Percentiles rank a stretch among this genome's conserved stretches.
Evolutionary conservation across 2,888 invertebrate genomes (phyloP).

Genomic region (Drosophila histrio): DNA sequence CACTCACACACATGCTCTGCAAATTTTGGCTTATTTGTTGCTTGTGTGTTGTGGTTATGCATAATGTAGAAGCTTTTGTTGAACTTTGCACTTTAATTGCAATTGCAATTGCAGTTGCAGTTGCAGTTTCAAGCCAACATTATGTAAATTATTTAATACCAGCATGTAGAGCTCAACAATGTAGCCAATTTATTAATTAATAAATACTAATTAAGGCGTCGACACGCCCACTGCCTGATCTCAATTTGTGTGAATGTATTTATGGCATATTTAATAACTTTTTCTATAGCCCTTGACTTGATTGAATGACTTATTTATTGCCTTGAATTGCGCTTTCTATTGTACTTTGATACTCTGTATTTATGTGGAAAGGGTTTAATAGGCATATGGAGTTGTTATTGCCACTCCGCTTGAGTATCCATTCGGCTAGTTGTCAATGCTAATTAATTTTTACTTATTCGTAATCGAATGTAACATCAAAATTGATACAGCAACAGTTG

Average conservation of each 20-base stretch:
- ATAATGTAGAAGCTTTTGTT: constrained; percentile 60
- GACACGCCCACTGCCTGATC: constrained; percentile 8
- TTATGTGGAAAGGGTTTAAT: background rate
- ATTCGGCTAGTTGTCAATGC: constrained; percentile 20
- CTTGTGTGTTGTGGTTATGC: constrained; percentile 44
- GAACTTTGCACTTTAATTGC: constrained; percentile 69
- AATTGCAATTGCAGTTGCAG: constrained; percentile 36
- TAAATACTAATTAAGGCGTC: constrained; percentile 56
- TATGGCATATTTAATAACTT: constrained; percentile 50
- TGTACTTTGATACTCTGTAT: background rate
- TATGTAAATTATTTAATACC: constrained; percentile 33
- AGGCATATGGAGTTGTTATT: too few species aligned
- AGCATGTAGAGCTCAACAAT: background rate
- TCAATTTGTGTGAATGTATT: background rate
- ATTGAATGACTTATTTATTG: constrained; percentile 33
- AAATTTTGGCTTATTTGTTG: constrained; percentile 50
- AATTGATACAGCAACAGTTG: constrained; percentile 21
- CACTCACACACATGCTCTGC: background rate
- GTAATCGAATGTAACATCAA: constrained; percentile 10
- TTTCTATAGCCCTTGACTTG: constrained; percentile 45
- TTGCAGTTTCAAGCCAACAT: constrained; percentile 38
- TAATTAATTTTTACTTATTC: constrained; percentile 50
- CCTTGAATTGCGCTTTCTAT: background rate
- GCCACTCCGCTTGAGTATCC: too few species aligned
- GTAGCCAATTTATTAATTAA: constrained; percentile 59